Evolutionary conservation across 1,140 invertebrate genomes (phyloP).

Genomic region (Drosophila lowei): DNA sequence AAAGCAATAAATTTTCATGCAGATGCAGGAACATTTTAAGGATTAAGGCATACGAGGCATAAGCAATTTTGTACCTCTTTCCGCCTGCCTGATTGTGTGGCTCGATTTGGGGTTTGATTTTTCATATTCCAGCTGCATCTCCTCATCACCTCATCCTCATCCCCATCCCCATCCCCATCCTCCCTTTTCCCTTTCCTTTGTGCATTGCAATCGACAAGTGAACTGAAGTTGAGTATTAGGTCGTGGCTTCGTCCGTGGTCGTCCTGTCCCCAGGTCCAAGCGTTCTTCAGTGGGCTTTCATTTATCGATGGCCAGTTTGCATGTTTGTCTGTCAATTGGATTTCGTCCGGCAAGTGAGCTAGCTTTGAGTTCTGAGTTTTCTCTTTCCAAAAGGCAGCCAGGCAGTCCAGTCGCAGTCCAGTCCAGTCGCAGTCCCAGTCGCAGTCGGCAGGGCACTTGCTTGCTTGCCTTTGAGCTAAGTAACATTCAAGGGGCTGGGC

Average conservation of each 20-base stretch:
- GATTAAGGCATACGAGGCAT: constrained; percentile 42
- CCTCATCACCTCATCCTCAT: constrained; percentile 24
- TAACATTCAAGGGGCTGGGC: constrained; percentile 32
- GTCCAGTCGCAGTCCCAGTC: not conserved
- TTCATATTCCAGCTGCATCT: constrained; percentile 41
- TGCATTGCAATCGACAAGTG: constrained; percentile 9
- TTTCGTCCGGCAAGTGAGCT: constrained; percentile 47
- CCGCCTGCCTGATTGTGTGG: no score
- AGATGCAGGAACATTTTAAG: constrained; percentile 53
- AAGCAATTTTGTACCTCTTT: constrained; percentile 41
- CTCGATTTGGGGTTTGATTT: constrained; percentile 59
- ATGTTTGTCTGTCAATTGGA: constrained; percentile 63
- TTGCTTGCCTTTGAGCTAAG: constrained; percentile 36
- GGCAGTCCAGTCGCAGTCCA: no score
- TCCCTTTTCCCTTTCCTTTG: not conserved
- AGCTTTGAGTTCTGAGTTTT: constrained; percentile 42
- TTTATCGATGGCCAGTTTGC: constrained; percentile 48
- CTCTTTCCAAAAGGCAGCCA: constrained; percentile 17
- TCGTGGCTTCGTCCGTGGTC: constrained; percentile 12
- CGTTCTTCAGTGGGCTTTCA: constrained; percentile 48
- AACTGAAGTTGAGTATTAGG: constrained; percentile 21
- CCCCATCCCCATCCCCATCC: constrained; percentile 1
- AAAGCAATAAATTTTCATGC: constrained; percentile 60
- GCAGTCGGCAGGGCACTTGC: constrained; percentile 36
- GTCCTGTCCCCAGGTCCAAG: constrained; percentile 19